A percentile compares a stretch with the other conserved stretches of the same genome.
Evolutionary conservation across 2,888 invertebrate species (phyloP).

Genomic region (Sialis fuliginosa): DNA sequence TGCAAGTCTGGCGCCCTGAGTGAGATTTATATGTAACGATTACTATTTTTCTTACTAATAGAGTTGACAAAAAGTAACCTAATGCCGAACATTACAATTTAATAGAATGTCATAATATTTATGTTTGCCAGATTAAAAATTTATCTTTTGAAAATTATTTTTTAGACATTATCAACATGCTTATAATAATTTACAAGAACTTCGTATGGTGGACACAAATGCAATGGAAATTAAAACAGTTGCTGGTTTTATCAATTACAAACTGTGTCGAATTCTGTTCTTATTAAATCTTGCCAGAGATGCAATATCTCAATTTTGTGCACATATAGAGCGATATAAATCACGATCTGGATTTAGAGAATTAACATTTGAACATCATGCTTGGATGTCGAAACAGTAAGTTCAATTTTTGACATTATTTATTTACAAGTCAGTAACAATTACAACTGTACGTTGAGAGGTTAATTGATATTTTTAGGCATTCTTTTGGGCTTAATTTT

Average conservation of each 20-base stretch:
- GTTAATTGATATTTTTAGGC: too few species aligned
- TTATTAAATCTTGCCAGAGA: conserved; percentile 78
- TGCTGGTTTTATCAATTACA: conserved; percentile 91
- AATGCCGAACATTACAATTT: too few species aligned
- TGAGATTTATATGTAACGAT: too few species aligned
- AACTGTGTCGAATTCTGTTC: conserved; percentile 84
- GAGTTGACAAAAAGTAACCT: too few species aligned
- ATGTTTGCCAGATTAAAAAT: too few species aligned
- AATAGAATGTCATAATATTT: too few species aligned
- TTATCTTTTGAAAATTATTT: too few species aligned
- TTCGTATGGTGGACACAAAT: conserved; percentile 77
- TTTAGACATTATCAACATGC: conserved; percentile 67
- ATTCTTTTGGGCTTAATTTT: too few species aligned
- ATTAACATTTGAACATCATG: conserved; percentile 83
- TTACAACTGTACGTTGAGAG: background rate
- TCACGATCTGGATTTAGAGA: conserved; percentile 64
- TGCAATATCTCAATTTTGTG: conserved; percentile 85
- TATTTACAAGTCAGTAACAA: background rate
- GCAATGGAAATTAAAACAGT: conserved; percentile 84
- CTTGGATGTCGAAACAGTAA: conserved; percentile 89
- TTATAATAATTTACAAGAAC: conserved; percentile 77
- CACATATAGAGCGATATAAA: conserved; percentile 81
- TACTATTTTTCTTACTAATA: too few species aligned
- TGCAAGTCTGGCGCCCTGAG: too few species aligned
- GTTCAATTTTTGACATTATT: conserved; percentile 17